phyloP scores from a whole-genome alignment of 2,113 vertebrate genomes.

The Atrichornis clamosus region DNA sequence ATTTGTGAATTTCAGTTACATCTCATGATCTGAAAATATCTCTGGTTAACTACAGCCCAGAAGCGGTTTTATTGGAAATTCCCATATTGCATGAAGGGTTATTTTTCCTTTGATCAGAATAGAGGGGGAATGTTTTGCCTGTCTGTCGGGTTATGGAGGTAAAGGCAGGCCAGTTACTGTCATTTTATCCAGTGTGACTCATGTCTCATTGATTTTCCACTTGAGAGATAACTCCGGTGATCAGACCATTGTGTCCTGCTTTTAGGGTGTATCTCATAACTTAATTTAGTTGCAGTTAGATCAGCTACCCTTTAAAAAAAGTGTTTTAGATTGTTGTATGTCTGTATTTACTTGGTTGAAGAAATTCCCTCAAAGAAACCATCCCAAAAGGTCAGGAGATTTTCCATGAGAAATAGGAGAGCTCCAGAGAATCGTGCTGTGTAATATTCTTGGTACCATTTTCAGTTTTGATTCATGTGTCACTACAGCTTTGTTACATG shows the following conservation, averaged over 20 bases:
- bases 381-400: neutral
- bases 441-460: neutral
- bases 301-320: neutral
- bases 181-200: neutral
- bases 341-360: neutral
- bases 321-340: neutral
- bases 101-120: neutral
- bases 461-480: neutral
- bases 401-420: neutral
- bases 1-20: neutral
- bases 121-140: neutral
- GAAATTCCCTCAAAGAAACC: neutral
- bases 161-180: neutral
- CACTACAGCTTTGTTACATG: neutral
- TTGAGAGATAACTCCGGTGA: neutral
- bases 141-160: neutral
- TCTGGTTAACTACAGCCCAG: neutral
- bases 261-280: neutral
- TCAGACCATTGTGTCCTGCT: neutral
- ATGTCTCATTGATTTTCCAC: constrained; percentile 14
- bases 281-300: neutral
- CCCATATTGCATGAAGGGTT: neutral
- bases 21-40: neutral
- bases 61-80: neutral
- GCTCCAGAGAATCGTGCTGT: neutral